Conservation (phyloP, 1,140 invertebrate genomes). For the Penaeus chinensis region DNA sequence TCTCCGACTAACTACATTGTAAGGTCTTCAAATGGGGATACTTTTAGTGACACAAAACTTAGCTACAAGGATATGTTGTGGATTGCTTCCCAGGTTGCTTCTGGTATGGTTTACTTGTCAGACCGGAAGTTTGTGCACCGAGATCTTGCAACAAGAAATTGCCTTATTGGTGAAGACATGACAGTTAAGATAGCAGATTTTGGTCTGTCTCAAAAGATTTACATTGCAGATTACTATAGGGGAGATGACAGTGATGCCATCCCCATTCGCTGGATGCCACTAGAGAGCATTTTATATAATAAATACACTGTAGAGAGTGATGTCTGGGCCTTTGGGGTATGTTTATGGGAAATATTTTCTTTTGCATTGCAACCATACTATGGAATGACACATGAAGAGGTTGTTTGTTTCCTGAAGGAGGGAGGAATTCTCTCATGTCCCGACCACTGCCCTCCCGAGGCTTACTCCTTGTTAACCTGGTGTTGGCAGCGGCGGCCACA, state of each 20-base stretch:
- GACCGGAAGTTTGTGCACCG: slow-evolving; percentile 96
- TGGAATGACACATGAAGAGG: slow-evolving; percentile 94
- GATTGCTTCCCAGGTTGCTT: slow-evolving; percentile 86
- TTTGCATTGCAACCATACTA: slow-evolving; percentile 94
- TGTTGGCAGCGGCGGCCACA: slow-evolving; percentile 91
- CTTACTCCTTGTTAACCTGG: slow-evolving; percentile 93
- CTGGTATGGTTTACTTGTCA: slow-evolving; percentile 95
- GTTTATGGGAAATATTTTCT: slow-evolving; percentile 94
- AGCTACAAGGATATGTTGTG: slow-evolving; percentile 83
- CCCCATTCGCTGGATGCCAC: slow-evolving; percentile 92
- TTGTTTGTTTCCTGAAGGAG: slow-evolving; percentile 91
- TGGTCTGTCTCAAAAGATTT: slow-evolving; percentile 92
- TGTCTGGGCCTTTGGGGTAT: slow-evolving; percentile 94
- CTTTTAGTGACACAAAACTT: slow-evolving; percentile 72
- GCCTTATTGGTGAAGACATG: slow-evolving; percentile 93
- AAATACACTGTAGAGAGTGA: slow-evolving; percentile 94
- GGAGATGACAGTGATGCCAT: slow-evolving; percentile 94
- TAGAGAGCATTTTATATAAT: slow-evolving; percentile 93
- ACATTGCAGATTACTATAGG: slow-evolving; percentile 81
- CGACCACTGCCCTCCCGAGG: slow-evolving; percentile 87
- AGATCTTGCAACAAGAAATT: slow-evolving; percentile 95
- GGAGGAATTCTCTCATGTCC: slow-evolving; percentile 88
- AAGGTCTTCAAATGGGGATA: slow-evolving; percentile 70
- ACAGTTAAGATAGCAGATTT: slow-evolving; percentile 97
- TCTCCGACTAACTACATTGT: slow-evolving; percentile 77